These are phyloP conservation scores for Scomber colias DNA, from an alignment of 2,113 vertebrate species.

Conservation along the genomic window DNA sequence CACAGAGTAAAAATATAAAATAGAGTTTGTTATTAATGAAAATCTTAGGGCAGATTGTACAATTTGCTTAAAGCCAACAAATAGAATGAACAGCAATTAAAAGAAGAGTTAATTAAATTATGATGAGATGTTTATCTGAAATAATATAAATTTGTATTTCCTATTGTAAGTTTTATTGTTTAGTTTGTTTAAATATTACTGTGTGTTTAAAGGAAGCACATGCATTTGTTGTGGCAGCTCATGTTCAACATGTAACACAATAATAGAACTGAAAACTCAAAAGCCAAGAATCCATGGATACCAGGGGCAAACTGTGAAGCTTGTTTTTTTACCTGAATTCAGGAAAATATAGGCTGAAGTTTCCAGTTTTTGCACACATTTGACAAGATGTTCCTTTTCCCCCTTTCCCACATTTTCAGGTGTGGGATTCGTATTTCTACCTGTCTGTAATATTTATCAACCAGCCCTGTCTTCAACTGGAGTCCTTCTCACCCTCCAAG, in stretches of 20 bases:
- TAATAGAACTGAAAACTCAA: neutral
- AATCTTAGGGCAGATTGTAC: neutral
- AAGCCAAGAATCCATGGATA: neutral
- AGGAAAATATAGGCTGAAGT: neutral
- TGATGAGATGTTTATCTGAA: too few relatives aligned
- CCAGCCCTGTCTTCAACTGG: conserved; percentile 96
- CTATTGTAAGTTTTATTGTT: neutral
- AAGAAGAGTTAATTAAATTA: neutral
- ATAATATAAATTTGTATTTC: neutral
- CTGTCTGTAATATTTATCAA: conserved; percentile 99
- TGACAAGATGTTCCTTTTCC: conserved; percentile 11
- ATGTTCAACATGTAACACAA: neutral
- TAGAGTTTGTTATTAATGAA: neutral
- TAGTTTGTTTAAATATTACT: too few relatives aligned
- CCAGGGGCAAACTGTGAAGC: neutral
- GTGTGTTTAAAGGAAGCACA: neutral
- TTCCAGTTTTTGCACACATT: neutral
- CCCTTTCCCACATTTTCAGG: conserved; percentile 79
- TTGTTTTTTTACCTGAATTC: neutral
- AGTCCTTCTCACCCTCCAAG: conserved; percentile 97
- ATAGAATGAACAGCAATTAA: neutral
- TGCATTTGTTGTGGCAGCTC: neutral
- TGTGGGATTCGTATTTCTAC: conserved; percentile 99
- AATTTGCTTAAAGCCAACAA: neutral
- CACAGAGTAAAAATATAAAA: neutral